Evolutionary conservation across 1,140 invertebrate species (phyloP).

Genomic region (Eupeodes corollae): DNA sequence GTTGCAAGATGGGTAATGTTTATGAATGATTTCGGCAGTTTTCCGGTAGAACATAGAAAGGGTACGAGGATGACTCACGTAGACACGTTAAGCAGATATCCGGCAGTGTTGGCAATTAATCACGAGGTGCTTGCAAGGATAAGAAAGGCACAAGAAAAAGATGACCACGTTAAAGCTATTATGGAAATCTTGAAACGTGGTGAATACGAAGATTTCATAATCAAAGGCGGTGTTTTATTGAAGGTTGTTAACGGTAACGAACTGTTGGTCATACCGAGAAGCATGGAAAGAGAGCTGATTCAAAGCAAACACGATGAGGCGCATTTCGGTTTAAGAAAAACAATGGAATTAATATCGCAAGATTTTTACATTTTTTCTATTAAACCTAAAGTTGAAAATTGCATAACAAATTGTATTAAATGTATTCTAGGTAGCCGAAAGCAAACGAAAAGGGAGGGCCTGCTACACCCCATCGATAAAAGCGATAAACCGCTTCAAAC

Average conservation of each 20-base stretch:
- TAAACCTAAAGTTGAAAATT: constrained; percentile 18
- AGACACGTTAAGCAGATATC: constrained; percentile 31
- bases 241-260: not conserved
- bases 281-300: constrained; percentile 5
- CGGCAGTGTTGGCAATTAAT: constrained; percentile 3
- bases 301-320: not conserved
- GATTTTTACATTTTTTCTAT: not conserved
- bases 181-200: not conserved
- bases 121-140: constrained; percentile 1
- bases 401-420: constrained; percentile 21
- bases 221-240: constrained; percentile 1
- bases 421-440: constrained; percentile 23
- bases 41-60: constrained; percentile 33
- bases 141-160: constrained; percentile 1
- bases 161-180: constrained; percentile 5
- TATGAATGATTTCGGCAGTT: constrained; percentile 30
- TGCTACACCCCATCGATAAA: constrained; percentile 21
- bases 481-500: too few relatives aligned
- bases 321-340: constrained; percentile 3
- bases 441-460: constrained; percentile 33
- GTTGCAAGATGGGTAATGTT: constrained; percentile 29
- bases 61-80: constrained; percentile 24
- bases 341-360: not conserved
- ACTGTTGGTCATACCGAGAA: constrained; percentile 1
- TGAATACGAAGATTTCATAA: not conserved